These are phyloP conservation scores for Apodemia mormo DNA, from an alignment of 2,888 invertebrate genomes.

Conservation along the genomic window DNA sequence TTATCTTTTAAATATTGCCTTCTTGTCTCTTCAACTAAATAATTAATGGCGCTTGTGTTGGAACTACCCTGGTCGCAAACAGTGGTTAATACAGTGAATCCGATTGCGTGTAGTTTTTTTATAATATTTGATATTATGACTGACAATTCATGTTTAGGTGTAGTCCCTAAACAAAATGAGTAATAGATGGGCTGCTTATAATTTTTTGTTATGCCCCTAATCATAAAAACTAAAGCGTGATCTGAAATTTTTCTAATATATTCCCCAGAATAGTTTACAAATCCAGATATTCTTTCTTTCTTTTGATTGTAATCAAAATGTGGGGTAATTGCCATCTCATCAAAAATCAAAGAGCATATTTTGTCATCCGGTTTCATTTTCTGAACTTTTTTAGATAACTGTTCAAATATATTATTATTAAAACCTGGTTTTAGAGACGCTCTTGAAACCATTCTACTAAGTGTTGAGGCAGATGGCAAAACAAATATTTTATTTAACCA, in stretches of 20 bases:
- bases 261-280: slow-evolving; percentile 21
- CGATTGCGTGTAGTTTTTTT: background rate
- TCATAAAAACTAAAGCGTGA: slow-evolving; percentile 33
- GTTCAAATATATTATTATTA: slow-evolving; percentile 33
- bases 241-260: slow-evolving; percentile 24
- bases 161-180: slow-evolving; percentile 29
- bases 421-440: slow-evolving; percentile 29
- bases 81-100: background rate
- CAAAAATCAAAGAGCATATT: slow-evolving; percentile 17
- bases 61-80: slow-evolving; percentile 33
- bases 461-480: slow-evolving; percentile 30
- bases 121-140: background rate
- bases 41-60: slow-evolving; percentile 17
- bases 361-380: slow-evolving; percentile 26
- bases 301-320: slow-evolving; percentile 27
- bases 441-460: slow-evolving; percentile 29
- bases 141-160: background rate
- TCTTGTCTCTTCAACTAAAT: background rate
- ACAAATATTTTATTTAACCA: slow-evolving; percentile 30
- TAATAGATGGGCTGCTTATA: slow-evolving; percentile 29
- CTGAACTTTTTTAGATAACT: slow-evolving; percentile 25
- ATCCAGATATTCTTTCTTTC: slow-evolving; percentile 28
- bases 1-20: background rate
- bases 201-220: slow-evolving; percentile 29
- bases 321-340: slow-evolving; percentile 23